These are phyloP conservation scores for Myotis brandtii DNA, from an alignment of 2,113 vertebrate species.

Conservation along the genomic window DNA sequence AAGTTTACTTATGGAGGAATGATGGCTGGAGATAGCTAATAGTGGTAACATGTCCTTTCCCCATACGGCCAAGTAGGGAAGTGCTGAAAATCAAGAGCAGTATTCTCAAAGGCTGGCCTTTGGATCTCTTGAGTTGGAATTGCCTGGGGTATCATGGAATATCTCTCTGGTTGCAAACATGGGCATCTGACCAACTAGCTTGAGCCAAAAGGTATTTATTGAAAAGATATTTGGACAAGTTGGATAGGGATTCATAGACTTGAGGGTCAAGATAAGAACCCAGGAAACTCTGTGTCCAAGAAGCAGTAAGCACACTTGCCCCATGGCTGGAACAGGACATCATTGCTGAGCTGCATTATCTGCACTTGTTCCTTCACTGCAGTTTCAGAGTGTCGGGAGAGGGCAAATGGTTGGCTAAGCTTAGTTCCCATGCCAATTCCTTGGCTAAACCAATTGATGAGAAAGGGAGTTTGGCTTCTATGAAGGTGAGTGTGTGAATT, in stretches of 20 bases:
- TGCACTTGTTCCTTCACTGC: neutral
- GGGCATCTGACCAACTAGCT: neutral
- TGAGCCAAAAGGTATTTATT: neutral
- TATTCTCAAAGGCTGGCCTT: neutral
- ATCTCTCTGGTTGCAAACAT: neutral
- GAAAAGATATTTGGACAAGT: slow-evolving; percentile 23
- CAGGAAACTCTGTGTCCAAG: neutral
- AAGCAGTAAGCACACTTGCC: neutral
- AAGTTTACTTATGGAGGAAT: neutral
- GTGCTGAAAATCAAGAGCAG: neutral
- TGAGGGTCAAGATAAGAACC: neutral
- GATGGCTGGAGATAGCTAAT: neutral
- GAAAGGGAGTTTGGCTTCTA: neutral
- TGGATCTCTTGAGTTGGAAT: neutral
- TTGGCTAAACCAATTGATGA: neutral
- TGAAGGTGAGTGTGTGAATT: neutral
- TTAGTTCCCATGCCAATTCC: neutral
- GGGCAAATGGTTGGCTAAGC: neutral
- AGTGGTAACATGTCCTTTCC: neutral
- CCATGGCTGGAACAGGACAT: neutral
- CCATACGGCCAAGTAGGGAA: neutral
- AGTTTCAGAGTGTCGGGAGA: neutral
- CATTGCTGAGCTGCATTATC: neutral
- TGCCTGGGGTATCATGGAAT: neutral
- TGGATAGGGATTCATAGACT: neutral